Base-by-base conservation (phyloP, 2,888 invertebrate genomes). In the Lasioglossum oenotherae region DNA sequence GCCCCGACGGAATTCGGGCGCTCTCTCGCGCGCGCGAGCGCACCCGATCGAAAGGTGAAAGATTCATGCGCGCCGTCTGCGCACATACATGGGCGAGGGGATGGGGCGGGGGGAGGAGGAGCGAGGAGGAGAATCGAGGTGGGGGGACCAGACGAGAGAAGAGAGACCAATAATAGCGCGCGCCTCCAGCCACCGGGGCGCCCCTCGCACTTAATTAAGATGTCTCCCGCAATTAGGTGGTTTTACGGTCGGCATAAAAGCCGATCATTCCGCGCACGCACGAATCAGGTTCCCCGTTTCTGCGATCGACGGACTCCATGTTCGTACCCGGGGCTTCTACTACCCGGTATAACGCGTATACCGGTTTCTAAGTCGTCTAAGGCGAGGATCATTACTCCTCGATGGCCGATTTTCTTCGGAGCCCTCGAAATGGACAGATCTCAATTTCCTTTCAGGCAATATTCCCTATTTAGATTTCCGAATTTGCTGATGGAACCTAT, bases 221-320 rank as follows among this genome's bases (percentile, higher is more conserved):
- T 87, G 88, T 91, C 87, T 87, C 77, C 71, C 71, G 88, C 92
- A 92, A 92, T 92, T 92, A 92, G 90, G 84, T 74, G 78, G 77
- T 84, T 87, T 88, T 85, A 87, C 80, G 89, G 86, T 85, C 88
- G 85, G 81, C 86, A 87, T 87, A 91, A 92, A 92, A 87, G 79
- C 84, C 88, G 84, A 90, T 92, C 90, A 91, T 92, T 92, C 89
- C 79, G 85, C 78, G 88, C 92, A 90, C 92, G 92, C 87, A 88
- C 85, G 76, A 80, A 88, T 89, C 90, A 82, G 80, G 86, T 89
- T 87, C 89, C 88, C 80, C 86, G 85, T 75, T 80, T 53, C 31
- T 6, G 31, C 81, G 81, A 64, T 73, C 77, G 49, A 49, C 41
- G 44, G 49, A 67, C 74, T 67, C 67, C 67, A 67, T 67, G 67